Percentiles rank a stretch among this genome's conserved stretches.
These are phyloP conservation scores for Callinectes sapidus DNA, from an alignment of 2,888 invertebrate genomes.

Conservation along the genomic window DNA sequence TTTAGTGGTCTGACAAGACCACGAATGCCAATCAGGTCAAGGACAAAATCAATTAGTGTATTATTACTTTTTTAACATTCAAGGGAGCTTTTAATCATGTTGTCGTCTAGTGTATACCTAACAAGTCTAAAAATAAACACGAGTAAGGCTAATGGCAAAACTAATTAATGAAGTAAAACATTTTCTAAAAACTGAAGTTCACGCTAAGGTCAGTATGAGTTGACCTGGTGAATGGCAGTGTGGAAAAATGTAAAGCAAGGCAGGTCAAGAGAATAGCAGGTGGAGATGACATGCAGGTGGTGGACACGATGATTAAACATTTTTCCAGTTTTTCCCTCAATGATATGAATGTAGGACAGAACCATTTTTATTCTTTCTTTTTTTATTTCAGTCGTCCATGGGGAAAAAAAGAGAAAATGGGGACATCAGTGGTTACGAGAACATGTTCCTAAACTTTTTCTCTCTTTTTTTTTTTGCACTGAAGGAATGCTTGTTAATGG, in stretches of 20 bases:
- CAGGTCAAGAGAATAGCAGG: neutral
- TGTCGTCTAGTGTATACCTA: too few species aligned
- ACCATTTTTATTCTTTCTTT: neutral
- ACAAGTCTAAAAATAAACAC: too few species aligned
- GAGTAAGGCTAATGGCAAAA: neutral
- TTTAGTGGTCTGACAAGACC: neutral
- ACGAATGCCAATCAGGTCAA: too few species aligned
- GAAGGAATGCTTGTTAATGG: neutral
- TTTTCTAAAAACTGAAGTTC: neutral
- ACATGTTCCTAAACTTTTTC: neutral
- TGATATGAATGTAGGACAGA: neutral
- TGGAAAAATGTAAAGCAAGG: neutral
- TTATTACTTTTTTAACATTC: too few species aligned
- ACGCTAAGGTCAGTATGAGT: neutral
- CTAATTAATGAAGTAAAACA: neutral
- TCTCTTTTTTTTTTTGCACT: neutral
- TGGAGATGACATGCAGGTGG: neutral
- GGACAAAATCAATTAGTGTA: too few species aligned
- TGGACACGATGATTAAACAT: neutral
- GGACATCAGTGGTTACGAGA: conserved; percentile 8
- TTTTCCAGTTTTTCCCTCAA: neutral
- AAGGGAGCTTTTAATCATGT: too few species aligned
- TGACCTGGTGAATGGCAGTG: neutral
- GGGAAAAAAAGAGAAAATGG: neutral
- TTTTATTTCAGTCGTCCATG: neutral